phyloP scores from a whole-genome alignment of 2,888 invertebrate species.

The Xestia xanthographa region DNA sequence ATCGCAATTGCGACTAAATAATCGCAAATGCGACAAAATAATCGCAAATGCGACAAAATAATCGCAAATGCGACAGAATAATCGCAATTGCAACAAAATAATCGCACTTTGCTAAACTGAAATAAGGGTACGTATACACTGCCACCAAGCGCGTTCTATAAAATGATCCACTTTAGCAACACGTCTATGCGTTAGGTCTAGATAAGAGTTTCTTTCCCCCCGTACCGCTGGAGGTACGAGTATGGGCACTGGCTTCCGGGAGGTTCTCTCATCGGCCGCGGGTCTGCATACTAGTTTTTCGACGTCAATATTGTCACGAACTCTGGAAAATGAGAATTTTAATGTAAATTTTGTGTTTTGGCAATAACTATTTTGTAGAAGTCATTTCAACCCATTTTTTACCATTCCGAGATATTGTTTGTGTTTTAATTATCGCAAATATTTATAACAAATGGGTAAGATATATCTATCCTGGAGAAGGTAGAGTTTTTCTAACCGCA shows the following conservation, averaged over 20 bases:
- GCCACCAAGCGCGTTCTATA: slow-evolving; percentile 77
- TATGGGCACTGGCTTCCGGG: slow-evolving; percentile 78
- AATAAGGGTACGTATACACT: slow-evolving; percentile 80
- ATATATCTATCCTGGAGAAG: too few species aligned
- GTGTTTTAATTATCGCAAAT: too few species aligned
- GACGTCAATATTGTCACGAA: slow-evolving; percentile 96
- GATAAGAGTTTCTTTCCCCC: slow-evolving; percentile 88
- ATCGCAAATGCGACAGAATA: slow-evolving; percentile 20
- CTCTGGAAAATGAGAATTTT: slow-evolving; percentile 89
- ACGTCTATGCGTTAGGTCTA: slow-evolving; percentile 76
- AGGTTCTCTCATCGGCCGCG: slow-evolving; percentile 82
- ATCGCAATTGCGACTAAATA: slow-evolving; percentile 17
- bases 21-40: slow-evolving; percentile 19
- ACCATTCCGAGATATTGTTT: too few species aligned
- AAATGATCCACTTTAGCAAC: slow-evolving; percentile 72
- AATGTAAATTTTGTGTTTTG: neutral
- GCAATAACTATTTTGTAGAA: neutral
- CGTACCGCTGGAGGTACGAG: slow-evolving; percentile 77
- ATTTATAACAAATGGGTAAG: too few species aligned
- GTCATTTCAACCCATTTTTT: neutral
- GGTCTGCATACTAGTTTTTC: slow-evolving; percentile 93
- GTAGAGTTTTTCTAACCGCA: too few species aligned
- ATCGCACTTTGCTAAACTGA: slow-evolving; percentile 33
- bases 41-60: slow-evolving; percentile 21
- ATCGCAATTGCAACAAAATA: slow-evolving; percentile 17